Evolutionary conservation across 2,797 vertebrate species (phyloP).

Genomic region (Coccyzus lansbergi): DNA sequence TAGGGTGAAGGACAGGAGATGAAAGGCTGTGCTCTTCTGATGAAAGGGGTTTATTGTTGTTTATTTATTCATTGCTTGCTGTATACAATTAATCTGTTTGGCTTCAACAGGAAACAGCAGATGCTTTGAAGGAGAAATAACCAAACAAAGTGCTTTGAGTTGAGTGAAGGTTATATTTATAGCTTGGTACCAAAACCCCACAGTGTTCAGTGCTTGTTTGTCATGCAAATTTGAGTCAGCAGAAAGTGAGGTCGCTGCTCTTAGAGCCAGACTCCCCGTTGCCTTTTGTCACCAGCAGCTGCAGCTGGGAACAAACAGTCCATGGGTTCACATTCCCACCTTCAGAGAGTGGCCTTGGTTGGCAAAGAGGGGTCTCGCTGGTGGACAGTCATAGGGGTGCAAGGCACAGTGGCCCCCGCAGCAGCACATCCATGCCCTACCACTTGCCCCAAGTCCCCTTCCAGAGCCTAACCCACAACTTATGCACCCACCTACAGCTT

Average conservation of each 20-base stretch:
- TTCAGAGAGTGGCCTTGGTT: background rate
- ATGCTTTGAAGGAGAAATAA: conserved; percentile 57
- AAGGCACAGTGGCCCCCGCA: rapidly evolving
- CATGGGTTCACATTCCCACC: background rate
- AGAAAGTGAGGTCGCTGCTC: background rate
- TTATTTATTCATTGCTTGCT: conserved; percentile 58
- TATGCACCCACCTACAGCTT: background rate
- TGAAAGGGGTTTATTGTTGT: conserved; percentile 66
- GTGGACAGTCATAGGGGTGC: rapidly evolving
- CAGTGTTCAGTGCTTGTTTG: background rate
- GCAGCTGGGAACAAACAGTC: background rate
- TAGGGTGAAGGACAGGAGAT: background rate
- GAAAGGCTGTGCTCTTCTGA: conserved; percentile 28
- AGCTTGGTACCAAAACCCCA: conserved; percentile 13
- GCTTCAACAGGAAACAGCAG: conserved; percentile 53
- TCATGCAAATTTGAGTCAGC: background rate
- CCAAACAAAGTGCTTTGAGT: conserved; percentile 37
- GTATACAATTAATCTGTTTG: conserved; percentile 57
- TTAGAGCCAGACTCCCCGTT: background rate
- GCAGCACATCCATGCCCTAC: background rate
- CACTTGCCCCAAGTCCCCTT: background rate
- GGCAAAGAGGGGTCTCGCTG: background rate
- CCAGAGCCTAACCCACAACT: too few species aligned
- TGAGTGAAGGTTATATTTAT: conserved; percentile 39
- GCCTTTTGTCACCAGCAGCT: background rate